Percentiles rank a stretch among this genome's conserved stretches.
These are phyloP conservation scores for Oxyura jamaicensis DNA, from an alignment of 2,113 vertebrate species.

Conservation along the genomic window DNA sequence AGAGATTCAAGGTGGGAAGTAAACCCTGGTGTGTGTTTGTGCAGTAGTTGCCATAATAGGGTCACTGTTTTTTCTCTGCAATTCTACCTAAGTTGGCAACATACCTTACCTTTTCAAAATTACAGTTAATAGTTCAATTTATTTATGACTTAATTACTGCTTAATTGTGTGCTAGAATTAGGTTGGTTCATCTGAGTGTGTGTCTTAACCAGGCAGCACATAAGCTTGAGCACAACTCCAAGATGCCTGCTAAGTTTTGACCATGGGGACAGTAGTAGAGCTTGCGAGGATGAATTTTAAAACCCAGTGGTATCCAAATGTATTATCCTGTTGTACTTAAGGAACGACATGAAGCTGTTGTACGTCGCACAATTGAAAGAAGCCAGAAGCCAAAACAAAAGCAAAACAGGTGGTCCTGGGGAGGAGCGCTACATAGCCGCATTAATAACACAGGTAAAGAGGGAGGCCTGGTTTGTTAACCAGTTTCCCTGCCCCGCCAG, in stretches of 20 bases:
- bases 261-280: neutral
- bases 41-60: neutral
- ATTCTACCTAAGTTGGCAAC: neutral
- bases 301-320: neutral
- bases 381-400: slow-evolving; percentile 87
- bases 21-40: neutral
- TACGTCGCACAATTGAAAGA: slow-evolving; percentile 89
- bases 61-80: neutral
- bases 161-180: neutral
- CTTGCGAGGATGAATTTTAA: neutral
- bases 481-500: neutral
- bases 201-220: neutral
- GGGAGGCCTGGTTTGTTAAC: neutral
- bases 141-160: neutral
- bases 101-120: neutral
- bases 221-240: neutral
- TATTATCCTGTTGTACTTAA: slow-evolving; percentile 55
- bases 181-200: neutral
- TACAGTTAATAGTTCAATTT: neutral
- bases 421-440: slow-evolving; percentile 78
- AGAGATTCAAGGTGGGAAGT: neutral
- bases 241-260: neutral
- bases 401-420: slow-evolving; percentile 83
- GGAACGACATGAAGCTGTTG: slow-evolving; percentile 92
- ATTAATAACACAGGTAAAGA: slow-evolving; percentile 80